These are phyloP conservation scores for Zapornia atra DNA, from an alignment of 2,113 vertebrate genomes.

Conservation along the genomic window DNA sequence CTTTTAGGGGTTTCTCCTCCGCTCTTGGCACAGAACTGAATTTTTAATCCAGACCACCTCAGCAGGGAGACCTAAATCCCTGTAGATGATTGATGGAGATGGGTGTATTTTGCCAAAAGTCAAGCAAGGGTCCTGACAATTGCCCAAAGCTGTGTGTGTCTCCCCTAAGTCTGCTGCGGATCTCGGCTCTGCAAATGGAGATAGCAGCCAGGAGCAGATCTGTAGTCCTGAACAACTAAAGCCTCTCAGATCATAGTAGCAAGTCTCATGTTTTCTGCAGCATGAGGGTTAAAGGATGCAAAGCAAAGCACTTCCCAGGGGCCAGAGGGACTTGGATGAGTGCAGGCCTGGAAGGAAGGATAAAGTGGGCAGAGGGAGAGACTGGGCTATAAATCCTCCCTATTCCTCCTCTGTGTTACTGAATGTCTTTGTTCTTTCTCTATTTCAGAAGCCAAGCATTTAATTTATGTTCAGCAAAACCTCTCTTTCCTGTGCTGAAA, in stretches of 20 bases:
- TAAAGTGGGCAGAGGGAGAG: neutral
- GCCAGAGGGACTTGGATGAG: neutral
- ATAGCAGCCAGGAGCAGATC: neutral
- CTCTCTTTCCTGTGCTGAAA: neutral
- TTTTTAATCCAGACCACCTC: neutral
- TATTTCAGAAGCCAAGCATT: neutral
- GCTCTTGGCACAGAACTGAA: neutral
- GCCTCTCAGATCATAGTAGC: neutral
- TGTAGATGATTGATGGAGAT: neutral
- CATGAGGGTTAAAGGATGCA: neutral
- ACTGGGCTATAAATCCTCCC: neutral
- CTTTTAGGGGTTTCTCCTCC: neutral
- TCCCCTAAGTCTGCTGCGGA: neutral
- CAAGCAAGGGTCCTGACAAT: accelerated
- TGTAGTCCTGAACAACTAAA: neutral
- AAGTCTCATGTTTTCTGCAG: neutral
- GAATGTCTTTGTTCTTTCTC: neutral
- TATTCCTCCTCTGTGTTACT: neutral
- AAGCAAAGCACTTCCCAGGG: neutral
- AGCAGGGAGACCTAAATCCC: neutral
- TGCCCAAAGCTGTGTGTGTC: neutral
- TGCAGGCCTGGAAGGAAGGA: neutral
- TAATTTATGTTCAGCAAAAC: neutral
- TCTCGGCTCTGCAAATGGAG: neutral
- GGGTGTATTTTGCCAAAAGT: neutral